These are phyloP conservation scores for Pachyrhynchus sulphureomaculatus DNA, from an alignment of 1,140 invertebrate genomes.

Conservation along the genomic window DNA sequence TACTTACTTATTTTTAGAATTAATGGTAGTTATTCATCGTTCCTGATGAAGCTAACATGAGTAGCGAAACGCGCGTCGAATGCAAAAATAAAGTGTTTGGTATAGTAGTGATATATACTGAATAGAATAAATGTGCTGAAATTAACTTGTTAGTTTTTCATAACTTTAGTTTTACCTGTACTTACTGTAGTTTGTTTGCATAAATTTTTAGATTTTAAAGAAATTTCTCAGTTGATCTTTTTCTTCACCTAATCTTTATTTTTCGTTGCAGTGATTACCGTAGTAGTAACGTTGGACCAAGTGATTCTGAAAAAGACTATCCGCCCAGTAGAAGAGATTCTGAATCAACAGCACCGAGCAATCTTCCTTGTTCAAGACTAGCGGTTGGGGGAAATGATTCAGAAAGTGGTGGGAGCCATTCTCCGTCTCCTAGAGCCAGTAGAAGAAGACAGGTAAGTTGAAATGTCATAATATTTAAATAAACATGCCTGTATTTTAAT, in stretches of 20 bases:
- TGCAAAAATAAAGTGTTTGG: too few relatives aligned
- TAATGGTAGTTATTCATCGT: too few relatives aligned
- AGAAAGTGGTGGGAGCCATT: slow-evolving; percentile 83
- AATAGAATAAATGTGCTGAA: too few relatives aligned
- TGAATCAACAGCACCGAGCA: slow-evolving; percentile 53
- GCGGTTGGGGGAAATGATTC: slow-evolving; percentile 74
- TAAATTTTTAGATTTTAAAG: too few relatives aligned
- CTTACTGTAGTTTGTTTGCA: too few relatives aligned
- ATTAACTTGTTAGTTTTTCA: too few relatives aligned
- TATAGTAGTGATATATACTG: too few relatives aligned
- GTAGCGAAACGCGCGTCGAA: too few relatives aligned
- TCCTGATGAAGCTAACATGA: too few relatives aligned
- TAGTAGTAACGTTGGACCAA: slow-evolving; percentile 82
- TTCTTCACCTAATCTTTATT: not conserved
- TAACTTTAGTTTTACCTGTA: too few relatives aligned
- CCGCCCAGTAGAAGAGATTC: slow-evolving; percentile 69
- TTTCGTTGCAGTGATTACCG: slow-evolving; percentile 78
- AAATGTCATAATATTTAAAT: slow-evolving; percentile 3
- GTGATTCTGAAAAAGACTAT: slow-evolving; percentile 80
- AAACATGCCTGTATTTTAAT: not conserved
- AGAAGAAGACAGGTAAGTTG: slow-evolving; percentile 69
- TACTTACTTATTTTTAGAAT: too few relatives aligned
- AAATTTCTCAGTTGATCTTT: not conserved
- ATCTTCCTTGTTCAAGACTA: slow-evolving; percentile 54
- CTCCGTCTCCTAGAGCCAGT: slow-evolving; percentile 80